Conservation (phyloP, 2,113 vertebrate species). For the Mugil cephalus region DNA sequence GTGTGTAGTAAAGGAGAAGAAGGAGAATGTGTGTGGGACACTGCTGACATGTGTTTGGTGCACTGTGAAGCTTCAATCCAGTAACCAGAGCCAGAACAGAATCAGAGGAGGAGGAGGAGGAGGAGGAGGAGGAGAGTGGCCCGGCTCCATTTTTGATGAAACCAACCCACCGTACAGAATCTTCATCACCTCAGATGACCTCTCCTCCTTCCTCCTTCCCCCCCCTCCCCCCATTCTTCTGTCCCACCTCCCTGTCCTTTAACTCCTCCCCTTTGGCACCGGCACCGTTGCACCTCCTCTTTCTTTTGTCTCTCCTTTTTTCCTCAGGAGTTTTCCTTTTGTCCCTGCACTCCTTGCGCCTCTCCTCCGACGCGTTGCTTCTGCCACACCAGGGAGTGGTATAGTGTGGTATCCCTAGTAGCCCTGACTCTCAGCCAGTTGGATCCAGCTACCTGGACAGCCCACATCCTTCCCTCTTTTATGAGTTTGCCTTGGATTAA, state of each 20-base stretch:
- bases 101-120: slow-evolving; percentile 66
- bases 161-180: slow-evolving; percentile 61
- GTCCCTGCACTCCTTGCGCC: slow-evolving; percentile 14
- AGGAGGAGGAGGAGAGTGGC: slow-evolving; percentile 69
- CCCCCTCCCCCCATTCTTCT: slow-evolving; percentile 32
- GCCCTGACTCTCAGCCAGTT: slow-evolving; percentile 53
- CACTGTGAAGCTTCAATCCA: slow-evolving; percentile 48
- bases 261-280: slow-evolving; percentile 13
- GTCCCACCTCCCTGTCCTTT: slow-evolving; percentile 20
- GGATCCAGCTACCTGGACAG: slow-evolving; percentile 56
- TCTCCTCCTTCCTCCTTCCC: slow-evolving; percentile 43
- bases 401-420: slow-evolving; percentile 49
- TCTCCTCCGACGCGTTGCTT: slow-evolving; percentile 8
- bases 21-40: slow-evolving; percentile 58
- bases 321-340: slow-evolving; percentile 19
- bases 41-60: slow-evolving; percentile 46
- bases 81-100: slow-evolving; percentile 57
- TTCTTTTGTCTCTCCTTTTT: slow-evolving; percentile 5
- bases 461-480: slow-evolving; percentile 73
- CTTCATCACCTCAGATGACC: slow-evolving; percentile 77
- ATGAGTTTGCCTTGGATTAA: slow-evolving; percentile 75
- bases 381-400: slow-evolving; percentile 25
- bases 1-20: slow-evolving; percentile 49
- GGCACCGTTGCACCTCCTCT: slow-evolving; percentile 14
- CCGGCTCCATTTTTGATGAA: slow-evolving; percentile 62